Evolutionary conservation across 2,888 invertebrate genomes (phyloP).

Genomic region (Rotaria macrura): DNA sequence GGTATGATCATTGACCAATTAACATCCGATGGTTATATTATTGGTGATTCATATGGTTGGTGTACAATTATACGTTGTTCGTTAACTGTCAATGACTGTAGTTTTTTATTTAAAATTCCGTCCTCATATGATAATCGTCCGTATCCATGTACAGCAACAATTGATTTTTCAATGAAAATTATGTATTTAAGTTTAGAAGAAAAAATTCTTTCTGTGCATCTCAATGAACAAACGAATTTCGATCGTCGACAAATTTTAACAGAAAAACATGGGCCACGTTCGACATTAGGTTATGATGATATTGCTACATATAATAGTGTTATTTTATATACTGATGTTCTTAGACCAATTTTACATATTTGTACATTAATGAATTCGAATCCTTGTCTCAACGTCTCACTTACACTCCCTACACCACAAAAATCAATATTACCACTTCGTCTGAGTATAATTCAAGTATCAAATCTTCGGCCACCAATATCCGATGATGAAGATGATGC

Average conservation of each 20-base stretch:
- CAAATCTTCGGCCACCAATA: neutral
- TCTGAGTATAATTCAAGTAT: conserved; percentile 3
- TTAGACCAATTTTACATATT: neutral
- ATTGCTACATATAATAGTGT: neutral
- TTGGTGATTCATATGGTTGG: conserved; percentile 19
- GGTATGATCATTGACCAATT: conserved; percentile 12
- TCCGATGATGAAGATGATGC: neutral
- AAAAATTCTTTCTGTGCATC: neutral
- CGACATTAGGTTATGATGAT: conserved; percentile 18
- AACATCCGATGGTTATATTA: conserved; percentile 13
- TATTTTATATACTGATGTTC: neutral
- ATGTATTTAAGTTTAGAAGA: conserved; percentile 22
- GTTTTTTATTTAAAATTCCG: neutral
- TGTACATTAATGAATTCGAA: neutral
- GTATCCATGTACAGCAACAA: neutral
- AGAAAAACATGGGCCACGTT: conserved; percentile 7
- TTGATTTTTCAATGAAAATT: conserved; percentile 1
- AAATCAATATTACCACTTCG: neutral
- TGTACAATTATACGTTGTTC: conserved; percentile 17
- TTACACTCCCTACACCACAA: neutral
- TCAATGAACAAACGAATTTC: conserved; percentile 18
- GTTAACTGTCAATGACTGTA: neutral
- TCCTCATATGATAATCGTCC: conserved; percentile 14
- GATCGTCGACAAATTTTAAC: neutral
- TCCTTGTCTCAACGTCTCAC: neutral